These are phyloP conservation scores for Eulimnadia texana DNA, from an alignment of 1,140 invertebrate species.

Conservation along the genomic window DNA sequence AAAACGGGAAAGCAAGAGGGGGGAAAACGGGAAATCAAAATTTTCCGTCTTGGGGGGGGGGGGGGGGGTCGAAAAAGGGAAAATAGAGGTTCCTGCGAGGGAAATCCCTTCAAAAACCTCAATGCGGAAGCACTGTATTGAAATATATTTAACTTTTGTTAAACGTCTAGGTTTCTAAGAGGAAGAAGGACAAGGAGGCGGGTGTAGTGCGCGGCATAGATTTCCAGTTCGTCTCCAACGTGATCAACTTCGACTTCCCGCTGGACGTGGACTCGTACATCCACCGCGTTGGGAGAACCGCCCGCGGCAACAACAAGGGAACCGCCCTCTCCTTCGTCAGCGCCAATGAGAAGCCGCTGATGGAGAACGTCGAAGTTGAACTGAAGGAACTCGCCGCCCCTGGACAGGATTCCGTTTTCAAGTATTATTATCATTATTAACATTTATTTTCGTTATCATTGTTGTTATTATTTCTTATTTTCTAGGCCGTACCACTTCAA, in stretches of 20 bases:
- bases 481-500: slow-evolving; percentile 82
- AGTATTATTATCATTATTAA: slow-evolving; percentile 26
- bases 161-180: slow-evolving; percentile 33
- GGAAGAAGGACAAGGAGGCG: slow-evolving; percentile 78
- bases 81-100: too few species aligned
- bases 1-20: too few species aligned
- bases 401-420: slow-evolving; percentile 31
- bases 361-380: slow-evolving; percentile 61
- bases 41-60: too few species aligned
- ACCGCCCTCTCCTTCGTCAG: slow-evolving; percentile 88
- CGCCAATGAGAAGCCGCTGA: slow-evolving; percentile 55
- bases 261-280: slow-evolving; percentile 72
- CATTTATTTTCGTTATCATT: not conserved
- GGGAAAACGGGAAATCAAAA: too few species aligned
- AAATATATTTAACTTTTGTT: slow-evolving; percentile 21
- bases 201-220: slow-evolving; percentile 92
- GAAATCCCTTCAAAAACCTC: too few species aligned
- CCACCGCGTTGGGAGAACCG: slow-evolving; percentile 86
- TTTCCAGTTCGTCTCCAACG: slow-evolving; percentile 92
- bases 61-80: too few species aligned
- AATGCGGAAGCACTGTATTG: slow-evolving; percentile 14
- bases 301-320: slow-evolving; percentile 78
- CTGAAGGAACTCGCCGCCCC: slow-evolving; percentile 42
- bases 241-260: slow-evolving; percentile 98
- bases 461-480: slow-evolving; percentile 20